Conservation (phyloP, 2,797 vertebrate species). For the Pristis pectinata region DNA sequence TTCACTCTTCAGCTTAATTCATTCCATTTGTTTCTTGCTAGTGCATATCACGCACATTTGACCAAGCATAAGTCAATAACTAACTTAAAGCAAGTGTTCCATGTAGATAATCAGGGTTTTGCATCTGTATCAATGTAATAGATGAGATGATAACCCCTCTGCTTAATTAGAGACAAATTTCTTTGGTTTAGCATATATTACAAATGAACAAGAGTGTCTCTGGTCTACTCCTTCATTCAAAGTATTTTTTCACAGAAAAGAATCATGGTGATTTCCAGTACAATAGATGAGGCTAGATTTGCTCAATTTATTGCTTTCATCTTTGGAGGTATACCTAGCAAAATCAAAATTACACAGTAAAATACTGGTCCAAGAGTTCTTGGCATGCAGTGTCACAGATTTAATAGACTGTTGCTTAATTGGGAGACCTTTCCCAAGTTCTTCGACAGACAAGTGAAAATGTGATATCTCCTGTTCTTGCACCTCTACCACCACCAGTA, state of each 20-base stretch:
- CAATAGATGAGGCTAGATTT: not conserved
- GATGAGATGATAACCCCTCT: not conserved
- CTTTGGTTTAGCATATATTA: not conserved
- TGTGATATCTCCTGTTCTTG: too few species aligned
- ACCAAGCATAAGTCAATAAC: not conserved
- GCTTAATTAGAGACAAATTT: not conserved
- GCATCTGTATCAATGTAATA: too few species aligned
- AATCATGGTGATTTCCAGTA: not conserved
- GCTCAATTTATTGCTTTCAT: not conserved
- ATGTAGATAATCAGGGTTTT: too few species aligned
- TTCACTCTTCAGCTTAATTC: too few species aligned
- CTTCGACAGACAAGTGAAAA: not conserved
- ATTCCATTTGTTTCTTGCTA: not conserved
- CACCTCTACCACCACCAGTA: not conserved
- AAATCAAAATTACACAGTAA: not conserved
- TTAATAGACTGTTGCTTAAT: not conserved
- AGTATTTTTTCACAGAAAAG: too few species aligned
- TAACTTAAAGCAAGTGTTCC: not conserved
- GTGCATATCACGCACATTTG: not conserved
- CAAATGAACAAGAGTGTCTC: not conserved
- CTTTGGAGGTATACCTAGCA: not conserved
- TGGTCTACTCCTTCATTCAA: not conserved
- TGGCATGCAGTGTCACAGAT: not conserved
- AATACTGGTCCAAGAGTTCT: not conserved
- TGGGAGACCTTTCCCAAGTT: not conserved